A percentile compares a stretch with the other conserved stretches of the same genome.
Conservation (phyloP, 2,797 vertebrate genomes). For the Manis javanica region DNA sequence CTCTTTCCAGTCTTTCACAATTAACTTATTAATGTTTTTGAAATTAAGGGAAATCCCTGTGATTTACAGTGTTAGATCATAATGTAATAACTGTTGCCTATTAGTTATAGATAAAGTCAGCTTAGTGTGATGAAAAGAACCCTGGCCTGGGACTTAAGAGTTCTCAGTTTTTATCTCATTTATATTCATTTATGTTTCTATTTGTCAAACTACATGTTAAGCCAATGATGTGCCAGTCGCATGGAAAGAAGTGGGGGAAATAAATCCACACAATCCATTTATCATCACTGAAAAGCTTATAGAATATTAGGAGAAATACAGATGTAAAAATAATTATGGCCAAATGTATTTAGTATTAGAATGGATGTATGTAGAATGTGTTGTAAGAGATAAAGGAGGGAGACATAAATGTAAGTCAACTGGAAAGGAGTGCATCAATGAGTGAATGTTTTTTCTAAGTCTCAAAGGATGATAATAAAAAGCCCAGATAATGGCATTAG, state of each 20-base stretch:
- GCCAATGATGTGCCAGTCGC: accelerated
- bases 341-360: background rate
- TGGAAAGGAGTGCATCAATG: background rate
- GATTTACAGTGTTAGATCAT: background rate
- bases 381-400: background rate
- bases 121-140: background rate
- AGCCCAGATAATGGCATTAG: too few species aligned
- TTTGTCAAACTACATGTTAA: background rate
- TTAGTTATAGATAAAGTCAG: background rate
- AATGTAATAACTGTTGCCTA: background rate
- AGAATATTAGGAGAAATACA: background rate
- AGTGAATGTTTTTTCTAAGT: background rate
- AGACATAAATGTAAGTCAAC: background rate
- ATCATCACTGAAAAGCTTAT: background rate
- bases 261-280: background rate
- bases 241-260: background rate
- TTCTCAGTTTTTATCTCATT: background rate
- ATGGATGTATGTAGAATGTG: background rate
- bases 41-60: background rate
- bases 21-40: background rate
- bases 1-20: background rate
- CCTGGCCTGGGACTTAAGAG: background rate
- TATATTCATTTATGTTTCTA: background rate
- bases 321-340: background rate
- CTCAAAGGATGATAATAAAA: background rate